phyloP scores from a whole-genome alignment of 2,113 vertebrate genomes.

The Madoqua kirkii region DNA sequence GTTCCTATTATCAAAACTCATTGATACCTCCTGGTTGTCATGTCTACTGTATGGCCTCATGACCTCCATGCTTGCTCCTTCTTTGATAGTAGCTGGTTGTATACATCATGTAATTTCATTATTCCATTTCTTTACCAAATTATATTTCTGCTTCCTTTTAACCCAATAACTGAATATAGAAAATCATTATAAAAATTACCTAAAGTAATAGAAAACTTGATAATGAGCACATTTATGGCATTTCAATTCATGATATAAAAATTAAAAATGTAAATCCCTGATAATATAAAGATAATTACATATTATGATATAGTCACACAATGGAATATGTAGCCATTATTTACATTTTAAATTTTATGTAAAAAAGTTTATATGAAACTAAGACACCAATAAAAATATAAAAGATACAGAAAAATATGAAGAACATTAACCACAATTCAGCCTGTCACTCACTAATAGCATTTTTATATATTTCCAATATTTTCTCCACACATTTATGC shows the following conservation, averaged over 20 bases:
- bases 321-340: not conserved
- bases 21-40: not conserved
- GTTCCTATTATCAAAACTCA: not conserved
- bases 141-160: not conserved
- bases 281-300: not conserved
- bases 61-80: not conserved
- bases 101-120: not conserved
- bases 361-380: slow-evolving; percentile 1
- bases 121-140: not conserved
- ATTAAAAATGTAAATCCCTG: not conserved
- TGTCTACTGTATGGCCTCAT: not conserved
- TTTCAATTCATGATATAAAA: not conserved
- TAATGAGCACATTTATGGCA: not conserved
- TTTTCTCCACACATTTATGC: not conserved
- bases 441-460: not conserved
- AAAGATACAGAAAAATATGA: slow-evolving; percentile 1
- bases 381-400: not conserved
- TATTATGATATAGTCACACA: not conserved
- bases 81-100: not conserved
- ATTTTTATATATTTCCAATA: not conserved
- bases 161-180: not conserved
- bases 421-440: not conserved
- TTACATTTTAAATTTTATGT: not conserved
- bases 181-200: slow-evolving; percentile 12
- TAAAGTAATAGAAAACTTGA: not conserved